Base-by-base conservation (phyloP, 1,140 invertebrate species). In the Drosophila miranda region DNA sequence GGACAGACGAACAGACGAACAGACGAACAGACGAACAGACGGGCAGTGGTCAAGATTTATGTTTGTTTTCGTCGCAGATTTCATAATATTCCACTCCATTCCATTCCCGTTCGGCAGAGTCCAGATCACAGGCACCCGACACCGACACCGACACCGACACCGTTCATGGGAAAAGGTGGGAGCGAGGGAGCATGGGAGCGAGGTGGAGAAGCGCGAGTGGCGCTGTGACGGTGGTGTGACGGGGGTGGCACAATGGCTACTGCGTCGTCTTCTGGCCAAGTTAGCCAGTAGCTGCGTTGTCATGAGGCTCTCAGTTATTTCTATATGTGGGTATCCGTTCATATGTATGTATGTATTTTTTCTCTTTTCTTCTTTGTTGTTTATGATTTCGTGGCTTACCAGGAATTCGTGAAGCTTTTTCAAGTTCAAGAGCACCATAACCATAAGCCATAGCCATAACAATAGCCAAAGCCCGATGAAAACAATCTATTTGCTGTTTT, bases 61-160 rank as follows among this genome's bases (percentile, higher is more conserved):
- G 56, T 82, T 83, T 83, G 79, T 83, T 83, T 68, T 79, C 68
- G 75, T 75, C 79, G 66, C 63, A 3, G 58, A 75, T 75, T 83
- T 83, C 79, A 75, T 79, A 83, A 83, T 75, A 83, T 60, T 79
- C 71, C 59, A 61, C 38, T 75, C 62, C 49, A 44, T 69, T 78
- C 76, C 54, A 41, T 69, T 78, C 76, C 70, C 77, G 50, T 38
- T 56, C 48, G 21, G 26, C 28, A 4, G 23, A 55, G 56, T 55
- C 55, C 48, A 51, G 50, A 67, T 73, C 58, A 69, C n/a, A 45
- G 8, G 23, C 23, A 26, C 23, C 23, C 23, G 23, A 26, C 23
- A 26, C 4, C 23, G 23, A 23, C 3, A 26, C 23, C 23, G 23
- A 26, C 23, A 26, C 4, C 23, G 23, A 23, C 3, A 26, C 23